Percentiles rank a stretch among this genome's conserved stretches.
Evolutionary conservation across 2,797 vertebrate species (phyloP).

Genomic region (Anas capensis): DNA sequence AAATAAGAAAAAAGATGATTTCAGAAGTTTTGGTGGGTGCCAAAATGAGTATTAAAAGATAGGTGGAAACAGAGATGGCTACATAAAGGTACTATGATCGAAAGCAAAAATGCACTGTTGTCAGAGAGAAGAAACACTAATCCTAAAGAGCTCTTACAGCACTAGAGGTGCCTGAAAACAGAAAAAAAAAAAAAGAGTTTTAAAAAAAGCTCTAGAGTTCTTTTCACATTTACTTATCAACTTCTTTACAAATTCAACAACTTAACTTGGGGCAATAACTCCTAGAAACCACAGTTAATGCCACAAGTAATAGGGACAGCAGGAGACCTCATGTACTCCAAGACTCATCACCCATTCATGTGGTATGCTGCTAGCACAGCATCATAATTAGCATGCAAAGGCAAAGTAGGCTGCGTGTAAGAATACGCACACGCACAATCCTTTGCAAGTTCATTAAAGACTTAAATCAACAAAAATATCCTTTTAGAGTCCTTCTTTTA

Average conservation of each 20-base stretch:
- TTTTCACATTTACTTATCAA: not conserved
- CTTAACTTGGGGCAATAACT: not conserved
- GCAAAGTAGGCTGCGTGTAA: not conserved
- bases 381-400: not conserved
- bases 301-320: not conserved
- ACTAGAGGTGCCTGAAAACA: not conserved
- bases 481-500: not conserved
- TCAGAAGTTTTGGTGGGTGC: not conserved
- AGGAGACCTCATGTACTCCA: not conserved
- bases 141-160: not conserved
- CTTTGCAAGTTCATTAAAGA: not conserved
- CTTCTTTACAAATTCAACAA: not conserved
- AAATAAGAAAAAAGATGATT: not conserved
- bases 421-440: not conserved
- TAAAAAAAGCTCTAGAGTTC: not conserved
- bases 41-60: not conserved
- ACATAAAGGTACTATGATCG: not conserved
- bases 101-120: not conserved
- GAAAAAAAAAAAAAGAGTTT: not conserved
- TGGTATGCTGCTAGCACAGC: not conserved
- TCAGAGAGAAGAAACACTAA: not conserved
- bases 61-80: not conserved
- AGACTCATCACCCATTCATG: not conserved
- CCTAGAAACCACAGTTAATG: not conserved
- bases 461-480: not conserved